Conservation (phyloP, 2,113 vertebrate species). For the Hemibagrus wyckioides region DNA sequence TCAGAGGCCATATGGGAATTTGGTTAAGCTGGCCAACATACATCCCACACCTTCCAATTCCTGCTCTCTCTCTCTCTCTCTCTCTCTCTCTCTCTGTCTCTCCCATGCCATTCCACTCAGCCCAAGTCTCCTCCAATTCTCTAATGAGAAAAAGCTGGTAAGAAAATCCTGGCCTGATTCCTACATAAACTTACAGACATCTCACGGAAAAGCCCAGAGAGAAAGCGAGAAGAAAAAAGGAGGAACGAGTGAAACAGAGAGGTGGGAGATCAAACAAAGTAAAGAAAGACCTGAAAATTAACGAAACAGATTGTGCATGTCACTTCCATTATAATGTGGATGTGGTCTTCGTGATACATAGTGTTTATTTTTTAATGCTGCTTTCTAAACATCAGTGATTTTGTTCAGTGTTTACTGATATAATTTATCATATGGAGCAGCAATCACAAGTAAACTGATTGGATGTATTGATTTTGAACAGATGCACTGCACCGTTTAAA, state of each 20-base stretch:
- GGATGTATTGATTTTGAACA: constrained; percentile 3
- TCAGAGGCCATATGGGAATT: constrained; percentile 52
- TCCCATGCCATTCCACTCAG: constrained; percentile 81
- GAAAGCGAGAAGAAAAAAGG: constrained; percentile 54
- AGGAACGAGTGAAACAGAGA: constrained; percentile 45
- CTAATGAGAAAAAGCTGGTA: constrained; percentile 90
- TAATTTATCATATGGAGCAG: background rate
- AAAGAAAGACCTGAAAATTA: background rate
- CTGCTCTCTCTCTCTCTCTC: constrained; percentile 27
- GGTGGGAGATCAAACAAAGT: constrained; percentile 31
- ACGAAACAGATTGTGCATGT: background rate
- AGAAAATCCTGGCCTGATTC: constrained; percentile 83
- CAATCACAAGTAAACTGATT: background rate
- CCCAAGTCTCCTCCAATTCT: constrained; percentile 63
- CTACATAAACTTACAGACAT: constrained; percentile 93
- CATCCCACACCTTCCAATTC: constrained; percentile 44
- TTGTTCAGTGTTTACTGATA: background rate
- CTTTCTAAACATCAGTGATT: background rate
- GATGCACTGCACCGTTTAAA: background rate
- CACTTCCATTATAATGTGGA: background rate
- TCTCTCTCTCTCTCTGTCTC: constrained; percentile 27
- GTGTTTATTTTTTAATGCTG: background rate
- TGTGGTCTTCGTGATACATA: background rate
- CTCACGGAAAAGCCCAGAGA: constrained; percentile 80
- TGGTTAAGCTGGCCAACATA: constrained; percentile 50